phyloP scores from a whole-genome alignment of 2,888 invertebrate genomes.

The Hoplodrina ambigua region DNA sequence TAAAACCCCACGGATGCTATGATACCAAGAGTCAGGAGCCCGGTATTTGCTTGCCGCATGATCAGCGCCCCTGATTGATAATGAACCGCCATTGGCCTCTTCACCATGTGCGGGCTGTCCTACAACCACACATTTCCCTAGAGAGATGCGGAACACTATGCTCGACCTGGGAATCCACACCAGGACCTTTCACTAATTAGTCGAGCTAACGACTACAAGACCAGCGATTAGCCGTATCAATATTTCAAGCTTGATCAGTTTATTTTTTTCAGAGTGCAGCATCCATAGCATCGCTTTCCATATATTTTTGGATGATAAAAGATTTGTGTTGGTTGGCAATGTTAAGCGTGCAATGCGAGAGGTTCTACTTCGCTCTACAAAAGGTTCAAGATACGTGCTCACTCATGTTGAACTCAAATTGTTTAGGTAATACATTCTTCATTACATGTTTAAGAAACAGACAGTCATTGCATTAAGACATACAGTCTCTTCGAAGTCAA shows the following conservation, averaged over 20 bases:
- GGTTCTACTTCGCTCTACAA: constrained; percentile 18
- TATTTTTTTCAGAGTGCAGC: constrained; percentile 4
- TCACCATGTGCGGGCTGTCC: too few species aligned
- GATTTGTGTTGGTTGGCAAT: constrained; percentile 16
- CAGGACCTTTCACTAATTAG: too few species aligned
- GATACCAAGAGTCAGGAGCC: background rate
- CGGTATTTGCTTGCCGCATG: background rate
- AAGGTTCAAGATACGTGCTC: constrained; percentile 16
- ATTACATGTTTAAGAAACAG: too few species aligned
- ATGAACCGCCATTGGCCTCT: too few species aligned
- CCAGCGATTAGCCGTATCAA: too few species aligned
- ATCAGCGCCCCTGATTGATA: background rate
- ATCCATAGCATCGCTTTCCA: background rate
- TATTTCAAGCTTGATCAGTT: background rate
- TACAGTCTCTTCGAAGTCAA: too few species aligned
- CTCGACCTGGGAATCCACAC: too few species aligned
- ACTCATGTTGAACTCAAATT: constrained; percentile 3
- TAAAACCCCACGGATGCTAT: too few species aligned
- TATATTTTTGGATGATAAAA: constrained; percentile 25
- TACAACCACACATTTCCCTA: too few species aligned
- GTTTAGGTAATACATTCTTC: constrained; percentile 11
- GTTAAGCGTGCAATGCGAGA: constrained; percentile 30
- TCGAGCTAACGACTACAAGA: too few species aligned
- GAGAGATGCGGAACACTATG: too few species aligned
- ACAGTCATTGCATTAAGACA: too few species aligned